Base-by-base conservation (phyloP, 2,797 vertebrate genomes). In the Lateolabrax maculatus region DNA sequence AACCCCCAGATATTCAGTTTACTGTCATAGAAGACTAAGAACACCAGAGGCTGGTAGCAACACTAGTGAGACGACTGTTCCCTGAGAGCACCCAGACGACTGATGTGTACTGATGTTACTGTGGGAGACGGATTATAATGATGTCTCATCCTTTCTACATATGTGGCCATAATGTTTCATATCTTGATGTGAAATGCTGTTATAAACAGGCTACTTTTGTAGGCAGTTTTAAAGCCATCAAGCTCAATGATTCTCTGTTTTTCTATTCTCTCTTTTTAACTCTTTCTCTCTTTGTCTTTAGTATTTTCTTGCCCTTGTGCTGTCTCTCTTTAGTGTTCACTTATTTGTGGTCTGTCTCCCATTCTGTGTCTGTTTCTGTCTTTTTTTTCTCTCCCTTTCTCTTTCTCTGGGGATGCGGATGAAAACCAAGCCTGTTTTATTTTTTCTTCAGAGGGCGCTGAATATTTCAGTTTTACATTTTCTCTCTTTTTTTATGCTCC, bases 401-500 rank as follows among this genome's bases (percentile, higher is more conserved):
- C 71, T 85, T 87, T 86, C 90, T 92, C 91, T 67, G 64, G 93
- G 92, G 95, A 96, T 90, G 95, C 85, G 89, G 90, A 94, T 91
- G 90, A 94, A 94, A 92, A 93, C 90, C 94, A 92, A 91, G 88
- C 84, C 87, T 76, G 89, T 87, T 90, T 93, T 94, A 83, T 89
- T 93, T 93, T 90, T 94, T 96, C 93, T 97, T 97, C 96, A 96
- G 95, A 97, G 95, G 95, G 93, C 92, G 94, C 96, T 96, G 96
- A 97, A 97, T 97, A 97, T 97, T 97, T 97, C 95, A 97, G 95
- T 95, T 97, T 96, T 96, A 93, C 94, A 94, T 97, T 97, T 93
- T 93, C 81, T 91, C 84, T 91, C 83, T 70, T 91, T 95, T 91
- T 91, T 89, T 91, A 83, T 87, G 83, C 88, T 95, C 92, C 92